Evolutionary conservation across 1,140 invertebrate genomes (phyloP).

Genomic region (Nixonia krombeini): DNA sequence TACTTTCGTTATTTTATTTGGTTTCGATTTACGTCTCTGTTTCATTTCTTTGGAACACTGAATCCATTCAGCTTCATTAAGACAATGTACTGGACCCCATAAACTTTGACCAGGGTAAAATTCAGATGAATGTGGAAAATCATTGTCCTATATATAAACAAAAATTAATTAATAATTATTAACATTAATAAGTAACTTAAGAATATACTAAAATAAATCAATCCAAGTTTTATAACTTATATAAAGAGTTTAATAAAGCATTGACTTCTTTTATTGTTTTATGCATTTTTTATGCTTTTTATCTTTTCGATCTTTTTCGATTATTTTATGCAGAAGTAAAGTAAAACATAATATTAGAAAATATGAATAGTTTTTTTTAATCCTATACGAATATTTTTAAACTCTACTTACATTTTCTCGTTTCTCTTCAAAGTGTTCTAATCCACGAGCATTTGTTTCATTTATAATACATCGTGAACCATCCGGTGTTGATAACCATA

Average conservation of each 20-base stretch:
- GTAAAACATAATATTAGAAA: too few species aligned
- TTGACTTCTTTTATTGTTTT: too few species aligned
- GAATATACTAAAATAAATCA: too few species aligned
- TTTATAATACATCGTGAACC: conserved; percentile 78
- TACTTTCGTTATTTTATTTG: conserved; percentile 71
- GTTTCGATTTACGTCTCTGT: conserved; percentile 76
- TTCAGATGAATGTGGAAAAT: conserved; percentile 76
- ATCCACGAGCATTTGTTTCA: conserved; percentile 76
- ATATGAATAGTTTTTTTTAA: too few species aligned
- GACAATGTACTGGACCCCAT: conserved; percentile 77
- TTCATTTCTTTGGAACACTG: conserved; percentile 83
- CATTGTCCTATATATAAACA: conserved; percentile 70
- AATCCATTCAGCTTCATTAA: conserved; percentile 85
- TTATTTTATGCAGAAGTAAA: too few species aligned
- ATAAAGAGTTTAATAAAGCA: too few species aligned
- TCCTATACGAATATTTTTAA: too few species aligned
- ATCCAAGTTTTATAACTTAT: too few species aligned
- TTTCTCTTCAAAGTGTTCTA: conserved; percentile 76
- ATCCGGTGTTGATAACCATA: conserved; percentile 76
- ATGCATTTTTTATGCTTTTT: too few species aligned
- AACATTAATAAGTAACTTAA: too few species aligned
- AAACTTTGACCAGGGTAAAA: conserved; percentile 86
- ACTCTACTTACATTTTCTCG: conserved; percentile 70
- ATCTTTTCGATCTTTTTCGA: too few species aligned
- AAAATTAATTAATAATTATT: conserved; percentile 2